Conservation (phyloP, 2,113 vertebrate species). For the Corythoichthys haematopterus region DNA sequence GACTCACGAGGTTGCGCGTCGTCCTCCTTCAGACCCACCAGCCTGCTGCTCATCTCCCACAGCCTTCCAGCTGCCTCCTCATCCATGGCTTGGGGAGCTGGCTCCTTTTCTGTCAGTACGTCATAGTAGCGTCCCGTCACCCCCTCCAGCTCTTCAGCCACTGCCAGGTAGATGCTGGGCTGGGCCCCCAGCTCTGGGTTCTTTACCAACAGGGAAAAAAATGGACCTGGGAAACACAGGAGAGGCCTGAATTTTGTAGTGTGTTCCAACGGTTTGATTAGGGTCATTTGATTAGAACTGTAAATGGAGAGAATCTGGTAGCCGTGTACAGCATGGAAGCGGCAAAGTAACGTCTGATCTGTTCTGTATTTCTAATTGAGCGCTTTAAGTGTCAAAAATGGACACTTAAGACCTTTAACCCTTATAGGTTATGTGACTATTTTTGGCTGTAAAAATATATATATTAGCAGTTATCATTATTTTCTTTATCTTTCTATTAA, state of each 20-base stretch:
- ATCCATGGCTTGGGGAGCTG: conserved; percentile 75
- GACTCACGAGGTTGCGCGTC: conserved; percentile 4
- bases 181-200: conserved; percentile 77
- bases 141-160: conserved; percentile 73
- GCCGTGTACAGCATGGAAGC: too few relatives aligned
- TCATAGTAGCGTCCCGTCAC: conserved; percentile 81
- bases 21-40: conserved; percentile 72
- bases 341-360: too few relatives aligned
- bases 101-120: conserved; percentile 75
- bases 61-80: conserved; percentile 69
- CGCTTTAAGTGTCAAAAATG: too few relatives aligned
- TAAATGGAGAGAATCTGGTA: neutral
- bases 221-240: conserved; percentile 65
- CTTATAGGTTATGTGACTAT: too few relatives aligned
- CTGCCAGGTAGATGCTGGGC: conserved; percentile 75
- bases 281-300: neutral
- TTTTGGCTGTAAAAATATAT: too few relatives aligned
- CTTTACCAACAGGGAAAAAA: conserved; percentile 82
- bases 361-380: too few relatives aligned
- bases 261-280: neutral
- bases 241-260: neutral
- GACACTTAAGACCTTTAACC: too few relatives aligned
- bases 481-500: too few relatives aligned
- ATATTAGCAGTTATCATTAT: too few relatives aligned
- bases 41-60: conserved; percentile 76